Evolutionary conservation across 1,140 invertebrate species (phyloP).

Genomic region (Grapholita molesta): DNA sequence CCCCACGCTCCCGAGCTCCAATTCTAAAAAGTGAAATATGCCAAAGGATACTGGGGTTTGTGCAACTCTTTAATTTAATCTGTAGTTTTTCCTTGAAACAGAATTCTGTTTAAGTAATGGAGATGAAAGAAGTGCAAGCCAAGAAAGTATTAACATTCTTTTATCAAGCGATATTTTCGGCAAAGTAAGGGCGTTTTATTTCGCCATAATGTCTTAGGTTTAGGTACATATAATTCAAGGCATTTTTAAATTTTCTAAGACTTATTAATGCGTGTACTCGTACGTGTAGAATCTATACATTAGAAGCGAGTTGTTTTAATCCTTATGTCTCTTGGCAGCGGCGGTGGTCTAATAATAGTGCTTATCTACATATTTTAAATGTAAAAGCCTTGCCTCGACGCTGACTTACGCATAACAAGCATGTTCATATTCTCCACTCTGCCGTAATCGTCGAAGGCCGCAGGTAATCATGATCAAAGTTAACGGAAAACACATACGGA

Average conservation of each 20-base stretch:
- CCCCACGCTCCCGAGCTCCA: neutral
- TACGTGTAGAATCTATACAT: neutral
- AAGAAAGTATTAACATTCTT: too few relatives aligned
- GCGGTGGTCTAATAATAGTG: neutral
- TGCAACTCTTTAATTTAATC: neutral
- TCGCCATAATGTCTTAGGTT: too few relatives aligned
- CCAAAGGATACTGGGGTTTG: neutral
- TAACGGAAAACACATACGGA: too few relatives aligned
- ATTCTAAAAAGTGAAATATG: neutral
- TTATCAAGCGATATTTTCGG: too few relatives aligned
- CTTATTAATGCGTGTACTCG: too few relatives aligned
- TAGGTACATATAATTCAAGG: too few relatives aligned
- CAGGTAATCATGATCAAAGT: neutral
- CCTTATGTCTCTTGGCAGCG: neutral
- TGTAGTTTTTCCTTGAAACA: neutral
- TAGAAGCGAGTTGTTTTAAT: neutral
- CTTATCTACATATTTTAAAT: conserved; percentile 8
- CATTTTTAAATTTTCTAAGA: too few relatives aligned
- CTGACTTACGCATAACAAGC: neutral
- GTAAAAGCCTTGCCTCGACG: neutral
- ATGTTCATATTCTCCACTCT: neutral
- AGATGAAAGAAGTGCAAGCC: neutral
- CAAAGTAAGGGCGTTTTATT: too few relatives aligned
- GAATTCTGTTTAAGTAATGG: neutral
- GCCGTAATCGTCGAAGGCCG: neutral